These are phyloP conservation scores for Drosophila suboccidentalis DNA, from an alignment of 2,888 invertebrate genomes.

Conservation along the genomic window DNA sequence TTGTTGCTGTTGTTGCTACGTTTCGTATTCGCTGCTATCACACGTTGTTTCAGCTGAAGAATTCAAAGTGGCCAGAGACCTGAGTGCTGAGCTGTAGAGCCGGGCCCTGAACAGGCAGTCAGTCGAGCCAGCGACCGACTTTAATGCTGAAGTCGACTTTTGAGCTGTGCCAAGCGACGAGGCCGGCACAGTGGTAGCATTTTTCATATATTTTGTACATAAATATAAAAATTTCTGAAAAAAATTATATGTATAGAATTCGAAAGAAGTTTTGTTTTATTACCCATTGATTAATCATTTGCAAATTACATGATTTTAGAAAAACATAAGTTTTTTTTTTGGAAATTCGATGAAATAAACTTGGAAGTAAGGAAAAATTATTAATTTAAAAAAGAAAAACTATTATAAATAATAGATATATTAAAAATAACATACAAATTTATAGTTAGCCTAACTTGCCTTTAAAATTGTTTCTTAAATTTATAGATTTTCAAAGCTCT, in stretches of 20 bases:
- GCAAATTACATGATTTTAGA: too few relatives aligned
- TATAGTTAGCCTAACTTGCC: not conserved
- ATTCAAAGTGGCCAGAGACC: conserved; percentile 70
- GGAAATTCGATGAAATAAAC: too few relatives aligned
- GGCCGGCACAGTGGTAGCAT: conserved; percentile 63
- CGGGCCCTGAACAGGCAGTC: conserved; percentile 52
- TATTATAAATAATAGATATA: not conserved
- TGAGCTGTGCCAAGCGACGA: conserved; percentile 56
- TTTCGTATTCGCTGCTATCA: conserved; percentile 64
- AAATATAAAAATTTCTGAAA: not conserved
- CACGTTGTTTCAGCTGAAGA: conserved; percentile 71
- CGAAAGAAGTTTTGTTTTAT: not conserved
- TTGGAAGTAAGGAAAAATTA: not conserved
- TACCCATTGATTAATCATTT: too few relatives aligned
- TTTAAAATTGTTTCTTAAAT: not conserved
- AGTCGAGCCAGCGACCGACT: conserved; percentile 75
- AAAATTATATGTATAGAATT: not conserved
- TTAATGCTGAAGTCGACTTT: conserved; percentile 77
- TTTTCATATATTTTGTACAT: not conserved
- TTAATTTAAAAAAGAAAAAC: not conserved
- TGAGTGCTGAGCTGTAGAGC: conserved; percentile 39
- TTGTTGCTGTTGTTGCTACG: conserved; percentile 37
- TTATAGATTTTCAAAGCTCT: not conserved
- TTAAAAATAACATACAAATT: not conserved
- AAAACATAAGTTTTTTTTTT: too few relatives aligned